Evolutionary conservation across 2,888 invertebrate genomes (phyloP).

Genomic region (Leptarthrus brevirostris): DNA sequence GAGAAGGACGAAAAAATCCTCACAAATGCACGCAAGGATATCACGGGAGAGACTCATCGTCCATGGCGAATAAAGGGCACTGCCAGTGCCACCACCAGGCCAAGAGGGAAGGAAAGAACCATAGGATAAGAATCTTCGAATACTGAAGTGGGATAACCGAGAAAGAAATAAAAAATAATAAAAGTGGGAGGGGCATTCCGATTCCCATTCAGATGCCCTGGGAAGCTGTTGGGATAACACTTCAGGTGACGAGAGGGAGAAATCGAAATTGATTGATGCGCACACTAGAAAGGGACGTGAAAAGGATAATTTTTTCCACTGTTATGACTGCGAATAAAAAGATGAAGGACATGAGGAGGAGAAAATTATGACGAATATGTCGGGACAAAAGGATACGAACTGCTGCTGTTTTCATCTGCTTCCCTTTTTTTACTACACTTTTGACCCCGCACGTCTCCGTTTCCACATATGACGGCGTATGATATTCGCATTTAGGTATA

Average conservation of each 20-base stretch:
- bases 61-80: no score
- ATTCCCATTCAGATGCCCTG: conserved; percentile 19
- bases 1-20: conserved; percentile 37
- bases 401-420: neutral
- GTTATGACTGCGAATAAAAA: conserved; percentile 50
- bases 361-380: conserved; percentile 11
- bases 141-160: conserved; percentile 34
- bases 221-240: neutral
- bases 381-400: neutral
- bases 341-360: conserved; percentile 14
- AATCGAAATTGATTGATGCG: neutral
- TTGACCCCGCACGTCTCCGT: neutral
- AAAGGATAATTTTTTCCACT: conserved; percentile 50
- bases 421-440: neutral
- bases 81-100: no score
- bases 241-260: conserved; percentile 37
- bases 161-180: conserved; percentile 49
- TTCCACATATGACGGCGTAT: conserved; percentile 1
- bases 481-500: conserved; percentile 7
- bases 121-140: conserved; percentile 42
- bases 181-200: conserved; percentile 50
- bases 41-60: conserved; percentile 1
- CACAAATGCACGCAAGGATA: conserved; percentile 15
- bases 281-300: conserved; percentile 12
- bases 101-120: conserved; percentile 1